Conservation (phyloP, 2,888 invertebrate species). For the Chalcosyrphus nemorum region DNA sequence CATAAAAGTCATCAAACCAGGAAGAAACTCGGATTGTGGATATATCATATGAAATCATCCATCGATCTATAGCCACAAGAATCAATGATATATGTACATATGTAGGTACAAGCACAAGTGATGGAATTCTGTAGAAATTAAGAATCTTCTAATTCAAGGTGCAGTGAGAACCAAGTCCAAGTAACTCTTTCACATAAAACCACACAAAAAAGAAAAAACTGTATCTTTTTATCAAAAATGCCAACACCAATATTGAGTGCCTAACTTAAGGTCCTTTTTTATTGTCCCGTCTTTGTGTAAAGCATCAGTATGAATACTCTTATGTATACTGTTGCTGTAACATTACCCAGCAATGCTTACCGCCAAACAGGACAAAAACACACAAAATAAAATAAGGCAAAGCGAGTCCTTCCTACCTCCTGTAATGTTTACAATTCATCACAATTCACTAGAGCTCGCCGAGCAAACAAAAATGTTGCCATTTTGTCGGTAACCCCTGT, state of each 20-base stretch:
- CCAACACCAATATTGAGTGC: background rate
- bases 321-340: background rate
- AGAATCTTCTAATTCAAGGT: too few relatives aligned
- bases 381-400: conserved; percentile 11
- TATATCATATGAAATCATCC: too few relatives aligned
- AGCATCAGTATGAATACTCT: background rate
- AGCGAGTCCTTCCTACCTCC: conserved; percentile 32
- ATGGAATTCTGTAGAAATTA: too few relatives aligned
- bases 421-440: conserved; percentile 72
- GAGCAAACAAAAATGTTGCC: conserved; percentile 77
- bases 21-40: too few relatives aligned
- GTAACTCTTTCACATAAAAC: background rate
- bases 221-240: background rate
- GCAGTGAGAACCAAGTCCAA: too few relatives aligned
- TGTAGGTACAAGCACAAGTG: too few relatives aligned
- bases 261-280: conserved; percentile 4
- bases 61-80: too few relatives aligned
- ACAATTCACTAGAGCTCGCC: conserved; percentile 75
- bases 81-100: too few relatives aligned
- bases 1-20: too few relatives aligned
- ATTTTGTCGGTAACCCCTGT: conserved; percentile 76
- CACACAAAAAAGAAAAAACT: background rate
- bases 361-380: conserved; percentile 13
- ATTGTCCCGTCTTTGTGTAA: conserved; percentile 28
- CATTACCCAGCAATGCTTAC: background rate